A percentile compares a stretch with the other conserved stretches of the same genome.
phyloP scores from a whole-genome alignment of 2,797 vertebrate genomes.

The Brachyrhaphis roseni region DNA sequence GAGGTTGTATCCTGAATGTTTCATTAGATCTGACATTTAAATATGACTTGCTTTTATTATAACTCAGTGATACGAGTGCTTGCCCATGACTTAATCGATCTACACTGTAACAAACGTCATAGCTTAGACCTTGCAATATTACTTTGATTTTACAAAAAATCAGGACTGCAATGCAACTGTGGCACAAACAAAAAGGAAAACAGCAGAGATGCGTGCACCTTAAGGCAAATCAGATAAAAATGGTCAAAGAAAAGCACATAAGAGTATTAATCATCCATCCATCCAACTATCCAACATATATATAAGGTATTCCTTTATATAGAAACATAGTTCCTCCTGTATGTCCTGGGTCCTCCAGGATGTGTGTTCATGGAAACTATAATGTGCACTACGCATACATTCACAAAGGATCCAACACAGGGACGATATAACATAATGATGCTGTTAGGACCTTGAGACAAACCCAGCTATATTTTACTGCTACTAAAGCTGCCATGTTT shows the following conservation, averaged over 20 bases:
- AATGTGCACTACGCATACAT: conserved; percentile 17
- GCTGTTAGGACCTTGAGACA: conserved; percentile 37
- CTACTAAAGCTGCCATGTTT: no score
- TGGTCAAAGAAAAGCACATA: conserved; percentile 35
- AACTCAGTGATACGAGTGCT: background rate
- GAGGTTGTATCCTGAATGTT: conserved; percentile 13
- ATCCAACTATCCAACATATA: no score
- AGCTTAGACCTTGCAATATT: background rate
- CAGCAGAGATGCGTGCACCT: conserved; percentile 7
- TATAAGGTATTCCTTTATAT: no score
- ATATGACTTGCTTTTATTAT: conserved; percentile 20
- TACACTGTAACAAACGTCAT: background rate
- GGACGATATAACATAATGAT: conserved; percentile 11
- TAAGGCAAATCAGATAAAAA: conserved; percentile 39
- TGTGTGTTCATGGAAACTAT: conserved; percentile 13
- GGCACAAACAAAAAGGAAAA: background rate
- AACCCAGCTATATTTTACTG: background rate
- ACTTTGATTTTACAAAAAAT: conserved; percentile 7
- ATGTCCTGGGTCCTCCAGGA: no score
- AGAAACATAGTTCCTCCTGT: no score
- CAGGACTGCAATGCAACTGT: background rate
- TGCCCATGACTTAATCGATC: background rate
- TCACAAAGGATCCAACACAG: conserved; percentile 44
- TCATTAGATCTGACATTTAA: conserved; percentile 12
- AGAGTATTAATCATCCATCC: conserved; percentile 45